These are phyloP conservation scores for Helicolenus hilgendorfi DNA, from an alignment of 2,797 vertebrate genomes.

Conservation along the genomic window DNA sequence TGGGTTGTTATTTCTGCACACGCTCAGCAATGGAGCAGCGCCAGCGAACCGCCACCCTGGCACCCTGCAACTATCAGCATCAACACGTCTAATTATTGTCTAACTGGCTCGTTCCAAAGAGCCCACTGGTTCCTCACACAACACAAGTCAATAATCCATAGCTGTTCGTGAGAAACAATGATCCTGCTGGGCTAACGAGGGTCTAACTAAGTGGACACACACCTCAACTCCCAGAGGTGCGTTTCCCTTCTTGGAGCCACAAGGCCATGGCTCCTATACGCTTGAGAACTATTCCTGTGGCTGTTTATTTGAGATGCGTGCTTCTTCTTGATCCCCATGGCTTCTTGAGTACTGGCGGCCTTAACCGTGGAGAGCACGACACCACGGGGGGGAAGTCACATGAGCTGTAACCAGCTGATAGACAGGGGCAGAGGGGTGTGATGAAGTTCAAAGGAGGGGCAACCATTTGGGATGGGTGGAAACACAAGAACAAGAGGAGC, in stretches of 20 bases:
- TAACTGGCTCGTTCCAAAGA: not conserved
- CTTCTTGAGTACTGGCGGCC: constrained; percentile 31
- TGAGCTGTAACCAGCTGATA: constrained; percentile 59
- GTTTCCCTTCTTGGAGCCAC: not conserved
- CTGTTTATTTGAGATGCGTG: constrained; percentile 85
- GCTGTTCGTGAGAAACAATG: not conserved
- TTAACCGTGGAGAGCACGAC: constrained; percentile 10
- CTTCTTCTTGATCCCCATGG: constrained; percentile 37
- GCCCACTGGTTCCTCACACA: constrained; percentile 16
- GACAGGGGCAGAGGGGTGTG: constrained; percentile 53
- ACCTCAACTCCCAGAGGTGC: not conserved
- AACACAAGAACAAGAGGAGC: constrained; percentile 61
- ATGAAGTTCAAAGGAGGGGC: constrained; percentile 62
- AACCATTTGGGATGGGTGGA: constrained; percentile 57
- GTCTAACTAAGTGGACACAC: not conserved
- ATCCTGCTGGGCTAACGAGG: not conserved
- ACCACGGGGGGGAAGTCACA: constrained; percentile 35
- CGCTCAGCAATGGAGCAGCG: constrained; percentile 14
- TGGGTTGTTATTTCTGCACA: constrained; percentile 48
- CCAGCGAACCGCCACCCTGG: constrained; percentile 21
- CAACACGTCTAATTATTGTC: constrained; percentile 43
- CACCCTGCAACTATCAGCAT: constrained; percentile 38
- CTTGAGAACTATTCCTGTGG: constrained; percentile 77
- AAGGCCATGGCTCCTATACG: not conserved
- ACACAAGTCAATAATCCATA: not conserved